Evolutionary conservation across 2,113 vertebrate genomes (phyloP).

Genomic region (Periophthalmus modestus): DNA sequence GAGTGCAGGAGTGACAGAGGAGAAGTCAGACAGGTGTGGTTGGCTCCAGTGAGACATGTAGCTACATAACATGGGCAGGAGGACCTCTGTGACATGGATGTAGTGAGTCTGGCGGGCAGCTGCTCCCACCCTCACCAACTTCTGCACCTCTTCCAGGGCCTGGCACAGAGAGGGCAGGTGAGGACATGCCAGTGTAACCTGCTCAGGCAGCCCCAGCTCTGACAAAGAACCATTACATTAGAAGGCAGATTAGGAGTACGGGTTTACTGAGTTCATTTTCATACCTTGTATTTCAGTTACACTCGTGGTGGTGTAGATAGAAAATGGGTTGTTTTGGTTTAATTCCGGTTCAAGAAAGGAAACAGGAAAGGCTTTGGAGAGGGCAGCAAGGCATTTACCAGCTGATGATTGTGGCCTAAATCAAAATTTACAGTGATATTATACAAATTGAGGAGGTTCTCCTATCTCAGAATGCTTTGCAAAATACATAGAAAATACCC

Average conservation of each 20-base stretch:
- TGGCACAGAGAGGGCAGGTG: conserved; percentile 87
- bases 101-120: conserved; percentile 86
- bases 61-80: conserved; percentile 90
- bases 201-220: conserved; percentile 81
- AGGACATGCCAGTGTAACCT: conserved; percentile 81
- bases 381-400: conserved; percentile 89
- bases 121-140: conserved; percentile 80
- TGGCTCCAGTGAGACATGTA: conserved; percentile 89
- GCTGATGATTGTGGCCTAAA: conserved; percentile 84
- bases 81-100: conserved; percentile 88
- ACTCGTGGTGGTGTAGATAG: conserved; percentile 84
- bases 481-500: conserved; percentile 76
- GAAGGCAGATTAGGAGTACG: neutral
- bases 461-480: neutral
- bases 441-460: neutral
- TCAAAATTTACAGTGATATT: conserved; percentile 10
- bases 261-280: neutral
- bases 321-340: conserved; percentile 83
- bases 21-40: conserved; percentile 72
- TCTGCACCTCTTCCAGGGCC: conserved; percentile 85
- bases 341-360: conserved; percentile 91
- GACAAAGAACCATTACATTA: conserved; percentile 7
- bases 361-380: conserved; percentile 88
- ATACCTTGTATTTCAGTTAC: conserved; percentile 83
- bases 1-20: conserved; percentile 82